phyloP scores from a whole-genome alignment of 2,888 invertebrate genomes.

The Tanaodytes sp. region DNA sequence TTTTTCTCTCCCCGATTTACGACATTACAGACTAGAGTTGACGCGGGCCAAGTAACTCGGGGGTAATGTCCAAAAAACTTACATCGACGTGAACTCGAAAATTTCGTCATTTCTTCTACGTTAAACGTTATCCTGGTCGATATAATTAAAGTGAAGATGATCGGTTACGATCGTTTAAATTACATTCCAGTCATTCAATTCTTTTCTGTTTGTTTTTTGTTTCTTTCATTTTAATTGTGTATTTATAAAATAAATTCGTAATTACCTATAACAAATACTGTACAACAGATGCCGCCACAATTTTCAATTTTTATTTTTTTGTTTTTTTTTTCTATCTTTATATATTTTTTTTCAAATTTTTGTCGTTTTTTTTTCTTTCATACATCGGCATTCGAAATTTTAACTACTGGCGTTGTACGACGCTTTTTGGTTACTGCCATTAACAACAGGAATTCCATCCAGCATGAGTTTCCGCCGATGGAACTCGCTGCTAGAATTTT shows the following conservation, averaged over 20 bases:
- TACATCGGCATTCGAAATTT: slow-evolving; percentile 13
- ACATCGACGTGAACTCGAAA: neutral
- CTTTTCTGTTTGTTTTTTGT: too few species aligned
- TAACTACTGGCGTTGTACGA: slow-evolving; percentile 51
- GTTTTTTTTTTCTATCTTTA: slow-evolving; percentile 2
- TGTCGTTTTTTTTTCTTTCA: neutral
- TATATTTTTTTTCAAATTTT: neutral
- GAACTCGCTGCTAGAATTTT: slow-evolving; percentile 59
- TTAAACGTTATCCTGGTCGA: neutral
- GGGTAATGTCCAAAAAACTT: slow-evolving; percentile 22
- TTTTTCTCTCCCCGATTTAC: slow-evolving; percentile 20
- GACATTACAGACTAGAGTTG: slow-evolving; percentile 47
- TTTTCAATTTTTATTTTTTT: too few species aligned
- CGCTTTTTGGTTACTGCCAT: slow-evolving; percentile 59
- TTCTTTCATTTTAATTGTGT: too few species aligned
- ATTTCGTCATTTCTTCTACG: neutral
- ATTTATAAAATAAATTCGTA: slow-evolving; percentile 58
- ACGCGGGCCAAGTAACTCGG: slow-evolving; percentile 28
- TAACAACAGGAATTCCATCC: slow-evolving; percentile 60
- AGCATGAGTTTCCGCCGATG: slow-evolving; percentile 66
- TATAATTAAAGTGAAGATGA: too few species aligned
- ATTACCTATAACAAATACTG: slow-evolving; percentile 68
- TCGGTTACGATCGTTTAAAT: too few species aligned
- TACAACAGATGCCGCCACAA: slow-evolving; percentile 62
- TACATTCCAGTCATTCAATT: too few species aligned